Evolutionary conservation across 2,797 vertebrate species (phyloP).

Genomic region (Tauraco hartlaubi): DNA sequence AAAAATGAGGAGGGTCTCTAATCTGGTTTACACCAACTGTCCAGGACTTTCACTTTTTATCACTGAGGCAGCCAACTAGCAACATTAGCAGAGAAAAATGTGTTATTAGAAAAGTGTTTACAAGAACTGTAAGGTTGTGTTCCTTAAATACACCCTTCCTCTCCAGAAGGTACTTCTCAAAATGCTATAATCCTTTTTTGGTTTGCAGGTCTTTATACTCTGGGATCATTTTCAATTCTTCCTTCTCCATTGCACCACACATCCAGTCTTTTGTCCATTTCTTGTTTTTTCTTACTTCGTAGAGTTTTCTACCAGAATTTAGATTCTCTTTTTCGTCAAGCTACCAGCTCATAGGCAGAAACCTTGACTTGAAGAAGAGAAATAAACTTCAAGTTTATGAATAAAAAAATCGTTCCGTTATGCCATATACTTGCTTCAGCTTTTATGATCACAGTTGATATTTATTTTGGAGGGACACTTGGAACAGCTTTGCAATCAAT

Average conservation of each 20-base stretch:
- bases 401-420: neutral
- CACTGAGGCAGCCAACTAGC: conserved; percentile 18
- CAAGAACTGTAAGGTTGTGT: neutral
- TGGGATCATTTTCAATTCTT: neutral
- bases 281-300: neutral
- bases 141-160: conserved; percentile 13
- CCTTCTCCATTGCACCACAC: neutral
- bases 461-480: neutral
- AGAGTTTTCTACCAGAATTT: neutral
- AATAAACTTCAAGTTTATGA: neutral
- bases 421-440: neutral
- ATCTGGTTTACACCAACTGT: conserved; percentile 8
- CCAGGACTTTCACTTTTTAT: neutral
- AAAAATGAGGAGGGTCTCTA: conserved; percentile 21
- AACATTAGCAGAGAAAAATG: conserved; percentile 31
- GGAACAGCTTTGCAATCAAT: neutral
- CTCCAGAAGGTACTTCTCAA: conserved; percentile 55
- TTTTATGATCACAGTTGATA: neutral
- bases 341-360: neutral
- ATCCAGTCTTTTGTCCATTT: neutral
- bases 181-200: neutral
- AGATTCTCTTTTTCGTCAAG: neutral
- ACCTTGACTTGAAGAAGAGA: neutral
- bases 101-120: conserved; percentile 23
- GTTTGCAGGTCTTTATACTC: neutral